Evolutionary conservation across 2,797 vertebrate genomes (phyloP).

Genomic region (Scyliorhinus canicula): DNA sequence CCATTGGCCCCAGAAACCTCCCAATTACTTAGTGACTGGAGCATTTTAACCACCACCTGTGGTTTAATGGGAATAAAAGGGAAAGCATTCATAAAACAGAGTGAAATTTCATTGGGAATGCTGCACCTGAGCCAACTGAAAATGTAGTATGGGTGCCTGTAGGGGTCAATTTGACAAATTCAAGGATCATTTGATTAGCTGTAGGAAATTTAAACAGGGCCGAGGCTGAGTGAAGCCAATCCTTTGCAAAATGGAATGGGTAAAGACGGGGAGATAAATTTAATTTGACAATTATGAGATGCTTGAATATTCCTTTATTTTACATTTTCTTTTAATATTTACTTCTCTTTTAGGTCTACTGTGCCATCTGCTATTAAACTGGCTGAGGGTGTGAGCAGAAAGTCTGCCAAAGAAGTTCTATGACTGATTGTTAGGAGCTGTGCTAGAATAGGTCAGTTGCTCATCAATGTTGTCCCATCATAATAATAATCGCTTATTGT

Average conservation of each 20-base stretch:
- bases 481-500: no score
- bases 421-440: background rate
- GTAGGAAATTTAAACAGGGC: background rate
- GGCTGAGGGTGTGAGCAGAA: background rate
- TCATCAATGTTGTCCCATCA: no score
- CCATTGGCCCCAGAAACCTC: background rate
- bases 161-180: background rate
- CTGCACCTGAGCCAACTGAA: background rate
- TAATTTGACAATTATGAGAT: background rate
- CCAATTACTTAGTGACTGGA: background rate
- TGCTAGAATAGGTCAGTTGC: background rate
- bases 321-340: background rate
- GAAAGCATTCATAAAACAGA: background rate
- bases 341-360: background rate
- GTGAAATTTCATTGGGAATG: background rate
- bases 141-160: background rate
- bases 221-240: background rate
- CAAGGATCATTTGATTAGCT: background rate
- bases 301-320: background rate
- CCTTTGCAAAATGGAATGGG: background rate
- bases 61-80: background rate
- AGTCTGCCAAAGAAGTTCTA: background rate
- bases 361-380: background rate
- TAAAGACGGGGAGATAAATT: background rate
- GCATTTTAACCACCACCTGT: background rate